A percentile compares a stretch with the other conserved stretches of the same genome.
phyloP scores from a whole-genome alignment of 2,888 invertebrate genomes.

The Pristionchus maxplancki region DNA sequence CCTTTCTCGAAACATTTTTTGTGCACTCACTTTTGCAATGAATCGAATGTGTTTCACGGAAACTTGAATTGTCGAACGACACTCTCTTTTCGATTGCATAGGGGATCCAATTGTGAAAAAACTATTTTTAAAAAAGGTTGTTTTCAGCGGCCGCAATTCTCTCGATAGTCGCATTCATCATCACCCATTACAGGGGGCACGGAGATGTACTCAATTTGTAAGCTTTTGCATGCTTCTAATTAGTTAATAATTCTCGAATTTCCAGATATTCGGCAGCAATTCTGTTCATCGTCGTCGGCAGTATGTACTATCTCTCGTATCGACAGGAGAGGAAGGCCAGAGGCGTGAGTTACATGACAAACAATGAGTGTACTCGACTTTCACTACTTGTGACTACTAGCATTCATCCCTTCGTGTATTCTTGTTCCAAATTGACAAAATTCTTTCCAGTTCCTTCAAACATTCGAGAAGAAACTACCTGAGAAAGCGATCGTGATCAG shows the following conservation, averaged over 20 bases:
- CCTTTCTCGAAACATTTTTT: constrained; percentile 50
- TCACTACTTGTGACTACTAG: no score
- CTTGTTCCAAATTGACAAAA: no score
- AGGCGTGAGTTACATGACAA: constrained; percentile 57
- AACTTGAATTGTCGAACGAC: neutral
- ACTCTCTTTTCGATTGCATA: neutral
- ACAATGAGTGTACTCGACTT: no score
- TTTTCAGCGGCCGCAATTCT: constrained; percentile 68
- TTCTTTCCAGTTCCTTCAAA: constrained; percentile 56
- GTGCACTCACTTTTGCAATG: neutral
- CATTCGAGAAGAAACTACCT: constrained; percentile 70
- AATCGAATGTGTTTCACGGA: no score
- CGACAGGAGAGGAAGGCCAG: constrained; percentile 75
- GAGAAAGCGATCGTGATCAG: constrained; percentile 82
- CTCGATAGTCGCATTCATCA: constrained; percentile 72
- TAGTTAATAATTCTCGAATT: neutral
- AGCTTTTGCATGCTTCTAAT: neutral
- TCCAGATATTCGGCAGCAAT: constrained; percentile 69
- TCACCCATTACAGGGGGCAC: constrained; percentile 73
- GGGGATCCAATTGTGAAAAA: neutral
- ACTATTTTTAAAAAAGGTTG: neutral
- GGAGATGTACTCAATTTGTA: constrained; percentile 74
- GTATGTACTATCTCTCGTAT: constrained; percentile 72
- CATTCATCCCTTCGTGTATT: no score
- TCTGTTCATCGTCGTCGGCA: constrained; percentile 70